Evolutionary conservation across 2,797 vertebrate species (phyloP).

Genomic region (Sebastes kiyomatsui): DNA sequence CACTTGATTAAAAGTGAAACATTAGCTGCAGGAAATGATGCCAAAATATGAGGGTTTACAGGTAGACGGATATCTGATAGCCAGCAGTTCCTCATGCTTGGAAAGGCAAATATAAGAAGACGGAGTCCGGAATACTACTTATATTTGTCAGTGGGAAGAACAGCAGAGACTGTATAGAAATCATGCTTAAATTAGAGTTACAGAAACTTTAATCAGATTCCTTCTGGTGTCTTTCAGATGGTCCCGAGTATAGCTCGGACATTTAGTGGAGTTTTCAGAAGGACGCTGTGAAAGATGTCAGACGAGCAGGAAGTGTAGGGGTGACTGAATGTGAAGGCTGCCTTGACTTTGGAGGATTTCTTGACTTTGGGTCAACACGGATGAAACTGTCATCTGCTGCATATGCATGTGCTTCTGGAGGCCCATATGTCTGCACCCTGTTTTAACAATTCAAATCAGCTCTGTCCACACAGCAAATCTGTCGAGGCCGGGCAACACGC

Average conservation of each 20-base stretch:
- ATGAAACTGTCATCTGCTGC: slow-evolving; percentile 66
- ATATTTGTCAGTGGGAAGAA: neutral
- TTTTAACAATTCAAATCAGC: slow-evolving; percentile 82
- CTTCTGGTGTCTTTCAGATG: neutral
- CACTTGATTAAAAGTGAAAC: neutral
- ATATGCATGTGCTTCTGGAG: slow-evolving; percentile 83
- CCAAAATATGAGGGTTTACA: neutral
- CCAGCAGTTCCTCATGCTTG: neutral
- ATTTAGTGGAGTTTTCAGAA: slow-evolving; percentile 18
- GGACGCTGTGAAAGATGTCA: slow-evolving; percentile 4
- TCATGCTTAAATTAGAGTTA: neutral
- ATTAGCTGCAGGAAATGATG: neutral
- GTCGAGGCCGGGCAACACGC: neutral
- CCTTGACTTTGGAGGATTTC: slow-evolving; percentile 57
- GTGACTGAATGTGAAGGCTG: slow-evolving; percentile 35
- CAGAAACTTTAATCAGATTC: neutral
- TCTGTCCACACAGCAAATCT: slow-evolving; percentile 36
- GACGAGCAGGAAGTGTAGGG: neutral
- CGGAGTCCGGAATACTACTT: neutral
- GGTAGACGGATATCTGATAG: neutral
- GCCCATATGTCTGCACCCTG: slow-evolving; percentile 72
- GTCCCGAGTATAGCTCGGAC: neutral
- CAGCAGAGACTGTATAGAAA: neutral
- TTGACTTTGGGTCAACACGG: slow-evolving; percentile 62
- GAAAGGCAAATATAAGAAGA: neutral